Percentiles rank a stretch among this genome's conserved stretches.
These are phyloP conservation scores for Choloepus hoffmanni DNA, from an alignment of 2,113 vertebrate species.

Conservation along the genomic window DNA sequence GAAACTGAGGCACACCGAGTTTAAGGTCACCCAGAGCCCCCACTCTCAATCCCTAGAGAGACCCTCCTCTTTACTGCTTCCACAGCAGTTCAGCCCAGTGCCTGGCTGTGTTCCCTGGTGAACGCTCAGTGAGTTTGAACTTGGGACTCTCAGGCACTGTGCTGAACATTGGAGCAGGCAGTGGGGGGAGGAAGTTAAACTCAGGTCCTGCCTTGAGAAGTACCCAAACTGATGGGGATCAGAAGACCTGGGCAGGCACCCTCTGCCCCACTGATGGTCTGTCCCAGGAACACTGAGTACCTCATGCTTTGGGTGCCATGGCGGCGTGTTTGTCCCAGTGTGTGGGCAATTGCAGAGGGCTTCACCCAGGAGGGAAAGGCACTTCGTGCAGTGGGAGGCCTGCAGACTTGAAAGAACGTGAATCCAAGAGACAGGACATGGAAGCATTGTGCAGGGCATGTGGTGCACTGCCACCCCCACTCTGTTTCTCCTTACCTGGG, in stretches of 20 bases:
- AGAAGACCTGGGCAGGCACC: rapidly evolving
- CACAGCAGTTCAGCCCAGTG: neutral
- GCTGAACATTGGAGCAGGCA: neutral
- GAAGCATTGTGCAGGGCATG: rapidly evolving
- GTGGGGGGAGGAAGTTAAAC: neutral
- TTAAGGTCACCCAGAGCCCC: neutral
- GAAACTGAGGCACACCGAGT: neutral
- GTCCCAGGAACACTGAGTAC: neutral
- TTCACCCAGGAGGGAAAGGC: neutral
- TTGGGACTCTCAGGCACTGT: neutral
- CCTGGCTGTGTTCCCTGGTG: neutral
- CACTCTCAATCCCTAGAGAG: neutral
- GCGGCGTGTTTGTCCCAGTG: neutral
- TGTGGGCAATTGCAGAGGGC: rapidly evolving
- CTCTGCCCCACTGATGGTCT: neutral
- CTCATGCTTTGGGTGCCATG: neutral
- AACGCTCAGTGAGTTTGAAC: neutral
- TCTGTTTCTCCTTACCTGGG: rapidly evolving
- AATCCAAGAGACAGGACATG: neutral
- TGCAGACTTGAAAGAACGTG: neutral
- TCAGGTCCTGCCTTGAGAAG: neutral
- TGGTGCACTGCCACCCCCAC: rapidly evolving
- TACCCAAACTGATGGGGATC: neutral
- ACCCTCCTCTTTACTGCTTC: neutral
- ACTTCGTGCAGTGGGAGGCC: neutral